phyloP scores from a whole-genome alignment of 2,113 vertebrate genomes.

The Tapirus terrestris region DNA sequence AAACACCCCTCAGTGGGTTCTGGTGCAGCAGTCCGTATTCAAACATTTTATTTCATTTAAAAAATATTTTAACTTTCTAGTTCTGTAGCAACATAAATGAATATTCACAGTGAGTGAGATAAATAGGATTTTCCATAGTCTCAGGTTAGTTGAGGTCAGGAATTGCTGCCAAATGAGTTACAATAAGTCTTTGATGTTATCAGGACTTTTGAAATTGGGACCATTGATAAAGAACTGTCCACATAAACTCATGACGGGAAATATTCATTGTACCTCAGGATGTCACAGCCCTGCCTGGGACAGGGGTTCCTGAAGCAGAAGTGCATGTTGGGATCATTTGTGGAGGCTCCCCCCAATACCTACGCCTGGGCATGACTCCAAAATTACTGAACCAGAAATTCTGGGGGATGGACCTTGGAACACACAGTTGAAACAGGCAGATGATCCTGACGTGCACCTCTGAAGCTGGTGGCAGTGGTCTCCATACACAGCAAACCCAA shows the following conservation, averaged over 20 bases:
- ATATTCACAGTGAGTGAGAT: background rate
- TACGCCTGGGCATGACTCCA: background rate
- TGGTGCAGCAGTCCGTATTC: background rate
- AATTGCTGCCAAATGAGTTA: background rate
- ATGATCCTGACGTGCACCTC: fast-evolving
- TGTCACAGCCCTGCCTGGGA: background rate
- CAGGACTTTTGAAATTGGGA: background rate
- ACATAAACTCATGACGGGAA: too few species aligned
- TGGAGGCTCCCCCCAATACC: fast-evolving
- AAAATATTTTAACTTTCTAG: background rate
- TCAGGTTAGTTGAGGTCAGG: background rate
- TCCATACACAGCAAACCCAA: background rate
- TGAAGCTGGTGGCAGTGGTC: too few species aligned
- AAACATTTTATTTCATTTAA: background rate
- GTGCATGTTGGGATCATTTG: background rate
- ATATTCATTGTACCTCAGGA: background rate
- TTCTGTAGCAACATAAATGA: background rate
- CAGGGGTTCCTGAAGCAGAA: background rate
- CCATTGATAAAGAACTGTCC: background rate
- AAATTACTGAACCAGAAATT: background rate
- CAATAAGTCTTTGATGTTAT: background rate
- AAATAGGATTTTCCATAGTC: background rate
- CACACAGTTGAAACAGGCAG: fast-evolving
- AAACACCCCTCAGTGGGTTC: background rate
- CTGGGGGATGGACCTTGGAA: background rate